Evolutionary conservation across 2,888 invertebrate species (phyloP), one percentile per base, ranked within the genome.

Genomic region (Tachystola acroxantha): DNA sequence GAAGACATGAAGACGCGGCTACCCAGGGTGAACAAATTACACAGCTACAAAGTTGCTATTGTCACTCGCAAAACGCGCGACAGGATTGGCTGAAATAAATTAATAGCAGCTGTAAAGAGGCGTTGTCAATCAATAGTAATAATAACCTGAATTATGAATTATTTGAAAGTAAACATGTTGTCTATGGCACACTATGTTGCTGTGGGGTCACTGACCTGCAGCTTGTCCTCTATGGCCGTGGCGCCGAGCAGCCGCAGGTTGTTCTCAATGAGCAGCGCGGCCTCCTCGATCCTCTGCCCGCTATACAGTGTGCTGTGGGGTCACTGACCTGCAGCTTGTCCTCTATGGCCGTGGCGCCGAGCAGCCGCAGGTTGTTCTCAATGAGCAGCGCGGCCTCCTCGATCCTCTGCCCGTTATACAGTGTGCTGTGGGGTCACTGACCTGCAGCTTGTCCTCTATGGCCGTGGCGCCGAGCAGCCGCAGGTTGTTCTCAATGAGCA

Each of bases 311-410:
- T n/a, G n/a, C 86, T 97, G 97, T n/a, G n/a, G n/a, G n/a, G n/a
- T n/a, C n/a, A n/a, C n/a, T n/a, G n/a, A 90, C 96, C 87, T 97
- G 97, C 36, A 99, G 87, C 73, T 97, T 97, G 77, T 99, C 99
- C 80, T 99, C 99, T 54, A 99, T 99, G 11, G 99, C 99, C 22
- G 99, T 98, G 1, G 98, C 98, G 4, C 99, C 99, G 32, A 99
- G 86, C 22, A 99, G 84, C 19, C 88, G 90, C 42, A 99, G 81
- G 81, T 98, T 94, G 62, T 91, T 94, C 80, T 99, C 99, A 41
- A 99, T 97, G 35, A 96, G 88, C 67, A 97, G 91, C 0, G 98
- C 97, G 0, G 96, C 97, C 55, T 97, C 96, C 46, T 96, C 97
- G 7, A 98, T 73, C 77, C 96, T 95, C 54, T 91, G 89, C 58